Evolutionary conservation across 2,888 invertebrate species (phyloP).

Genomic region (Oxyteleia sp.): DNA sequence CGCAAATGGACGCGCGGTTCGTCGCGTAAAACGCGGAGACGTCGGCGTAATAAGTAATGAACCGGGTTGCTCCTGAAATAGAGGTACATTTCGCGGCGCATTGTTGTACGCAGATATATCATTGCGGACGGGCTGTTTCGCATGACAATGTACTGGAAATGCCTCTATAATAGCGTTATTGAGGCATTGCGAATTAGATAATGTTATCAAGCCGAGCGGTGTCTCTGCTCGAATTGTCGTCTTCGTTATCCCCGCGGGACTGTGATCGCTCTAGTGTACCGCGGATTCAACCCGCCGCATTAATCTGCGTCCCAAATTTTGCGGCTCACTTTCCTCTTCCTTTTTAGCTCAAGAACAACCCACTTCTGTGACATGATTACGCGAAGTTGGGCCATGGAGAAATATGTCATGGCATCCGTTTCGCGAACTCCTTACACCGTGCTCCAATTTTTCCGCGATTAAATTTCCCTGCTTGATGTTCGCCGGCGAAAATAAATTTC

Average conservation of each 20-base stretch:
- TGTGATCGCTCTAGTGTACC: constrained; percentile 44
- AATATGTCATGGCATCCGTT: too few species aligned
- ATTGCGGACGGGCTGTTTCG: constrained; percentile 45
- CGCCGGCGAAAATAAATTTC: constrained; percentile 22
- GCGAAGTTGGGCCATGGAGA: too few species aligned
- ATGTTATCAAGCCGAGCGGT: constrained; percentile 73
- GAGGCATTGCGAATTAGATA: constrained; percentile 76
- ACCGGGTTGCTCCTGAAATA: constrained; percentile 13
- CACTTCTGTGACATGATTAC: constrained; percentile 40
- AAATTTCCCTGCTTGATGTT: constrained; percentile 39
- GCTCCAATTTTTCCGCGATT: constrained; percentile 55
- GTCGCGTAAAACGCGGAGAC: too few species aligned
- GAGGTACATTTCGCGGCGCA: constrained; percentile 28
- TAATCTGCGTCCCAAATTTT: constrained; percentile 66
- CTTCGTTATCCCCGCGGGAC: constrained; percentile 71
- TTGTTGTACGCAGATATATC: constrained; percentile 54
- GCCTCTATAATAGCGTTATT: constrained; percentile 64
- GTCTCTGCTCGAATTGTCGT: constrained; percentile 71
- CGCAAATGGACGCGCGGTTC: too few species aligned
- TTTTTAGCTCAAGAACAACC: constrained; percentile 22
- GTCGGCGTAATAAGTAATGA: too few species aligned
- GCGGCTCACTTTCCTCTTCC: constrained; percentile 32
- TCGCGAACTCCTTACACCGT: too few species aligned
- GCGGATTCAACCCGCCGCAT: constrained; percentile 26
- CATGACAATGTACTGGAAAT: constrained; percentile 65